phyloP scores from a whole-genome alignment of 2,797 vertebrate species.

The Cheirogaleus major region DNA sequence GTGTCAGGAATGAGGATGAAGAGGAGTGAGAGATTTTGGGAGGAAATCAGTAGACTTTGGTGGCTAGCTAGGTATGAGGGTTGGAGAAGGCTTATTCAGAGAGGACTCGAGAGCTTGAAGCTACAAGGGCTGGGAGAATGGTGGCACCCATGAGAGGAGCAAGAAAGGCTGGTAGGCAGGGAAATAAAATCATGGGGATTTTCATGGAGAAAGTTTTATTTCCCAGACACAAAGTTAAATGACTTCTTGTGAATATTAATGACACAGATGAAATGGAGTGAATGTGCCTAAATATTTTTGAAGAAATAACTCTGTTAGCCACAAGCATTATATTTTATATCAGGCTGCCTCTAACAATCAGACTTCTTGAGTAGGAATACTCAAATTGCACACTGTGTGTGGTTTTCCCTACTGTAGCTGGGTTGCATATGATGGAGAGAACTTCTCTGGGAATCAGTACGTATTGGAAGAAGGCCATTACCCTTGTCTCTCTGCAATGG shows the following conservation, averaged over 20 bases:
- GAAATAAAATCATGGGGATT: background rate
- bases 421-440: constrained; percentile 91
- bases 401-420: constrained; percentile 87
- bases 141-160: background rate
- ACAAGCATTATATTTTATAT: background rate
- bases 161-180: background rate
- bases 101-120: background rate
- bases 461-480: constrained; percentile 96
- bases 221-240: background rate
- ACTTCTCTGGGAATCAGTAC: constrained; percentile 93
- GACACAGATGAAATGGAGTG: background rate
- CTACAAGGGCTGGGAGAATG: background rate
- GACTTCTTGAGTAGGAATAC: background rate
- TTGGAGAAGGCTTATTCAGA: background rate
- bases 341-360: background rate
- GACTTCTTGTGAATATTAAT: background rate
- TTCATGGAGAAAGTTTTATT: background rate
- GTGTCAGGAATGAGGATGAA: background rate
- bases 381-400: constrained; percentile 1
- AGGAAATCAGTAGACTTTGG: background rate
- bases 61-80: background rate
- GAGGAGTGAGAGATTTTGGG: background rate
- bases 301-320: background rate
- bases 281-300: background rate
- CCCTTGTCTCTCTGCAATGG: constrained; percentile 90